These are phyloP conservation scores for Oncorhynchus kisutch DNA, from an alignment of 2,113 vertebrate species.

Conservation along the genomic window DNA sequence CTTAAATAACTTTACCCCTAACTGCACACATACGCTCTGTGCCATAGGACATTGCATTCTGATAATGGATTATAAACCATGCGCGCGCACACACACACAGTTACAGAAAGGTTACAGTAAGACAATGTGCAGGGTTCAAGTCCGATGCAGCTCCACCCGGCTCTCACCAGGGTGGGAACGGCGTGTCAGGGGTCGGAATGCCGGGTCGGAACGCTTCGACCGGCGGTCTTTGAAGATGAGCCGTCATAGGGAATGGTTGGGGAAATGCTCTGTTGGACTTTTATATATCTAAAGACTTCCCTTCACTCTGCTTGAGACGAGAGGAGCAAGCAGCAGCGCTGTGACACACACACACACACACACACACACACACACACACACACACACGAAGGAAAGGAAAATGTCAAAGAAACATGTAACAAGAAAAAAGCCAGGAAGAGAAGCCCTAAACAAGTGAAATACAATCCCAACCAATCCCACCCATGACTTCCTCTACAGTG, in stretches of 20 bases:
- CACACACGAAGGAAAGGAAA: neutral
- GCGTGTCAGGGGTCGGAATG: conserved; percentile 50
- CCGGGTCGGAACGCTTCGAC: conserved; percentile 33
- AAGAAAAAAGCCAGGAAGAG: neutral
- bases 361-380: no score
- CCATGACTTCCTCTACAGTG: neutral
- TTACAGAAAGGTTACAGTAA: no score
- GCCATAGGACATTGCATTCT: neutral
- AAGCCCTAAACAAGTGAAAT: neutral
- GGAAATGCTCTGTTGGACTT: conserved; percentile 45
- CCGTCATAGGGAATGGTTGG: conserved; percentile 48
- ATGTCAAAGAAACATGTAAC: neutral
- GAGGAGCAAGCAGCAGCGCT: neutral
- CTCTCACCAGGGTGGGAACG: conserved; percentile 59
- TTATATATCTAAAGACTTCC: conserved; percentile 10
- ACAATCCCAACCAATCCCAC: neutral
- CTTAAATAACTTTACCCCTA: no score
- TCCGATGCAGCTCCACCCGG: conserved; percentile 49
- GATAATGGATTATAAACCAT: neutral
- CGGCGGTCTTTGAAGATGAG: conserved; percentile 59
- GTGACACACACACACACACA: no score
- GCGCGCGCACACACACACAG: neutral
- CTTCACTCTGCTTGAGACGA: neutral
- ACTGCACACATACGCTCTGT: neutral
- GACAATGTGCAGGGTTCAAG: conserved; percentile 35